Evolutionary conservation across 2,888 invertebrate genomes (phyloP), one percentile per base, ranked within the genome.

Genomic region (Acanthosoma haemorrhoidale): DNA sequence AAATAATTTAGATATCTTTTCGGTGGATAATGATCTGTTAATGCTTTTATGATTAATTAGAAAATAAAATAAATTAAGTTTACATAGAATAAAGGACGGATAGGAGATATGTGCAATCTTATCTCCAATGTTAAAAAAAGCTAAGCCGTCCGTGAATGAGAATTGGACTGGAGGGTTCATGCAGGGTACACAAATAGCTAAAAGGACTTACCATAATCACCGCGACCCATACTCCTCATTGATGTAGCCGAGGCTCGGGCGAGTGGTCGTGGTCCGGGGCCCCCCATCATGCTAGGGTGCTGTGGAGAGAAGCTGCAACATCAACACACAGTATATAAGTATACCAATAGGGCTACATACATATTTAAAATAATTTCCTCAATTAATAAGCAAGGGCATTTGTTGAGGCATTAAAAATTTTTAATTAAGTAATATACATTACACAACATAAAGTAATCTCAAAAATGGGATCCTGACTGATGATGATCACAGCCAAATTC

Each of bases 151-250:
- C 51, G 51, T 51, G 51, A 51, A 25, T 1, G n/a, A 51, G 51
- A 25, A 51, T 51, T 51, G 51, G 51, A 51, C 29, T 25, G n/a
- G 51, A n/a, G 25, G 51, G 32, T 6, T 51, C 51, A 51, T 51
- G 51, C 51, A 51, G 51, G 51, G 25, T 1, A n/a, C 2, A 51
- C n/a, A n/a, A 25, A 51, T 51, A 51, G 1, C 2, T 51, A 25
- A 11, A 13, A 36, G 2, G 39, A 89, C 92, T 90, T 87, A 93
- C 94, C 93, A 84, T 93, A 94, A 81, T 94, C 93, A 76, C 92
- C 91, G 78, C 91, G 86, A 75, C 92, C 89, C 86, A 92, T 87
- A 73, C 88, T 86, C 79, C 87, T 84, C 80, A 89, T 82, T 81
- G 86, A 84, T 76, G 84, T 83, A 75, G 83, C 82, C 69, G 83